Base-by-base conservation (phyloP, 2,888 invertebrate genomes). In the Amphipoea oculea region DNA sequence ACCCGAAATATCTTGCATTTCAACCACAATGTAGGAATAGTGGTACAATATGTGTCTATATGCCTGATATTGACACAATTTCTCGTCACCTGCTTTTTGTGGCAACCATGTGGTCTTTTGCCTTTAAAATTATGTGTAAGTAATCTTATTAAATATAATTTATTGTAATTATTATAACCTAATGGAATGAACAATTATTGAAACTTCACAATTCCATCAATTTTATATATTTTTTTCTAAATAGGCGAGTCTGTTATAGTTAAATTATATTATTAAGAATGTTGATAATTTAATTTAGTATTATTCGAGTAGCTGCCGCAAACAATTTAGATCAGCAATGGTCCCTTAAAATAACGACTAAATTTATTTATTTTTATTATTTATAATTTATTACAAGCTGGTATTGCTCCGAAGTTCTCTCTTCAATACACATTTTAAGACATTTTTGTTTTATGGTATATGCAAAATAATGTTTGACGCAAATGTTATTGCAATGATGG, bases 281-380 rank as follows among this genome's bases (percentile, higher is more conserved):
- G n/a, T 73, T 45, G 17, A 73, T 62, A 66, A 62, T 73, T 78
- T 79, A 73, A 62, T 75, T 62, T 62, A 68, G 1, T 72, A 40
- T 72, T 65, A 72, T 12, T 74, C 14, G 48, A 71, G 17, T 81
- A 84, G 78, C 82, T 87, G 85, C 84, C 83, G 80, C 76, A 86
- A 89, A 83, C n/a, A 76, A 89, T 84, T 84, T 75, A 82, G 36
- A 51, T 84, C 81, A 88, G 86, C 90, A 83, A 91, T 90, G 90
- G 90, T 91, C 90, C 90, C 90, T 89, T 90, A 90, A 87, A 70
- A 77, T 85, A 72, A 86, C 11, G 79, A 85, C 84, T 88, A 87
- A 40, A 82, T 48, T 57, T 45, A 79, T 83, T 76, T 75, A 40
- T 62, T 74, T 63, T 36, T n/a, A 67, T 23, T 62, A 81, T 63